phyloP scores from a whole-genome alignment of 2,888 invertebrate genomes.

The Perithous albicinctus region DNA sequence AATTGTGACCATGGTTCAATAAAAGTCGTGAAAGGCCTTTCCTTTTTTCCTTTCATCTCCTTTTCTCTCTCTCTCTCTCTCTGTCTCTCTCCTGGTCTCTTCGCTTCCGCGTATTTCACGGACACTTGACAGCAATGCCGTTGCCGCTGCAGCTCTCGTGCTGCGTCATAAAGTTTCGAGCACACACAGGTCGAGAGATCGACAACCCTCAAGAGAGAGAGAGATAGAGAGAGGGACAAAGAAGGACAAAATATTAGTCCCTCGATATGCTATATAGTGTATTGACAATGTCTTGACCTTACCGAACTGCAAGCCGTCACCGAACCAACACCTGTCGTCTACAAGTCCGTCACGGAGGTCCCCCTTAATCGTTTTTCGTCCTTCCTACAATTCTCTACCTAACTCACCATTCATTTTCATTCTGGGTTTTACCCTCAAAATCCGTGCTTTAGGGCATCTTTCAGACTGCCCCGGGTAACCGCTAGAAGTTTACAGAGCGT shows the following conservation, averaged over 20 bases:
- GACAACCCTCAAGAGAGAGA: neutral
- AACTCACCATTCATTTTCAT: neutral
- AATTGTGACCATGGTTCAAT: conserved; percentile 6
- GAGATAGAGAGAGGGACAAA: no score
- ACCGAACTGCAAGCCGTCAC: conserved; percentile 8
- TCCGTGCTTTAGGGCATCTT: neutral
- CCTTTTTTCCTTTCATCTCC: neutral
- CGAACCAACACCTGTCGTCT: conserved; percentile 39
- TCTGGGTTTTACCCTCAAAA: conserved; percentile 27
- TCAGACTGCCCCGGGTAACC: neutral
- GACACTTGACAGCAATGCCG: conserved; percentile 21
- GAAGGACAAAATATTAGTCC: neutral
- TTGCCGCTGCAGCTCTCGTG: conserved; percentile 13
- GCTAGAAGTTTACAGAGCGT: neutral
- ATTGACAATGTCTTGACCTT: conserved; percentile 41
- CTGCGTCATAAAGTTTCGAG: conserved; percentile 39
- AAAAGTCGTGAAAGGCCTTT: conserved; percentile 20
- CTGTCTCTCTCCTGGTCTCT: no score
- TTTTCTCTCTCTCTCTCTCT: neutral
- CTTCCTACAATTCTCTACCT: neutral
- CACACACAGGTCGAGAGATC: conserved; percentile 8
- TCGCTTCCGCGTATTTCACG: conserved; percentile 46
- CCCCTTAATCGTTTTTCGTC: neutral
- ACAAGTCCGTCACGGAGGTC: neutral
- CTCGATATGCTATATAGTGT: conserved; percentile 8